A percentile compares a stretch with the other conserved stretches of the same genome.
Conservation (phyloP, 1,140 invertebrate species). For the Limonius californicus region DNA sequence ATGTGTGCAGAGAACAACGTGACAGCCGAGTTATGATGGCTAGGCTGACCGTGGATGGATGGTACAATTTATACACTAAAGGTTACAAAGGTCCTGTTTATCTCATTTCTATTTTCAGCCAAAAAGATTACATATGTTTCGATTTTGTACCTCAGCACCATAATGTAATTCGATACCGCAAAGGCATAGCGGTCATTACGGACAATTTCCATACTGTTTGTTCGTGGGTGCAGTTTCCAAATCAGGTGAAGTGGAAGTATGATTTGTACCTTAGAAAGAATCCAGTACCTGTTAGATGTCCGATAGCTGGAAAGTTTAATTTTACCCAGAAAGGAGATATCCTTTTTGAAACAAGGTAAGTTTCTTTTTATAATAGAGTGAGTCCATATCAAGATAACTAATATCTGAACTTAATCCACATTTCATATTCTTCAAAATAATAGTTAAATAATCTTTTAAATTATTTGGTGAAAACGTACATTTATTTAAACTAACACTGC, state of each 20-base stretch:
- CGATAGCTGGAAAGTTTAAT: conserved; percentile 93
- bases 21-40: conserved; percentile 92
- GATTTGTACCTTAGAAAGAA: conserved; percentile 85
- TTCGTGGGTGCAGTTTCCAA: conserved; percentile 89
- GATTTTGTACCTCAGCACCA: conserved; percentile 95
- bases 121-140: conserved; percentile 96
- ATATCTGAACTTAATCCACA: no score
- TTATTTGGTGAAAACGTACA: no score
- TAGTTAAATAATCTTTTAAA: no score
- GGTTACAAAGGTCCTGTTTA: neutral
- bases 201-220: conserved; percentile 89
- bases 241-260: conserved; percentile 82
- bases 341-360: conserved; percentile 69
- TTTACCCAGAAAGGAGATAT: conserved; percentile 88
- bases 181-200: conserved; percentile 84
- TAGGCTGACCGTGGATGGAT: conserved; percentile 91
- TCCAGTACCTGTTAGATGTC: conserved; percentile 89
- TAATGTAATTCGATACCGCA: conserved; percentile 89
- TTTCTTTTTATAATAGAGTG: no score
- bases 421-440: no score
- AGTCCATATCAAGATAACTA: no score
- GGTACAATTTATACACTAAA: conserved; percentile 52
- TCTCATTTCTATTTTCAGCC: conserved; percentile 58
- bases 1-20: conserved; percentile 88
- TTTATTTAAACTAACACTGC: no score